Evolutionary conservation across 2,797 vertebrate species (phyloP).

Genomic region (Pseudochirops cupreus): DNA sequence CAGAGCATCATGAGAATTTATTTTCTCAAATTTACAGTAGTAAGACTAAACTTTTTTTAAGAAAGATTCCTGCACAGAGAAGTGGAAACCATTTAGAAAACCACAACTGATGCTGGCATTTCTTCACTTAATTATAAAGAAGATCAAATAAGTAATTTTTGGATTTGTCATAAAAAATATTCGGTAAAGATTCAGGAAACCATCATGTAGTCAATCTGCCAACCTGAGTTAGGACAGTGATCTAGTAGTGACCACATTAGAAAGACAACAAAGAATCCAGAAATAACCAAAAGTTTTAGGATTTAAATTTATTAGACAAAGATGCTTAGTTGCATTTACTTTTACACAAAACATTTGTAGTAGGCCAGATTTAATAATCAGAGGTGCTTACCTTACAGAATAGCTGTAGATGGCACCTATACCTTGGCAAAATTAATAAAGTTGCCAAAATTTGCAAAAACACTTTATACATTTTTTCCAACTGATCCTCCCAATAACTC

Average conservation of each 20-base stretch:
- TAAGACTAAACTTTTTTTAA: slow-evolving; percentile 17
- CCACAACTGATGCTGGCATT: not conserved
- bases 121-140: slow-evolving; percentile 41
- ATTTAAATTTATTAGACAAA: slow-evolving; percentile 42
- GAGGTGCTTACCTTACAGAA: slow-evolving; percentile 2
- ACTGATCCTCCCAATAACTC: not conserved
- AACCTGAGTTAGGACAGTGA: not conserved
- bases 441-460: not conserved
- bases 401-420: not conserved
- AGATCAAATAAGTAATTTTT: slow-evolving; percentile 26
- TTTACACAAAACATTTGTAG: slow-evolving; percentile 28
- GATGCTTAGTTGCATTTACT: slow-evolving; percentile 23
- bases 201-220: slow-evolving; percentile 7
- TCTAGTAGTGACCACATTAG: slow-evolving; percentile 12
- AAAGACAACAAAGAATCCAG: slow-evolving; percentile 17
- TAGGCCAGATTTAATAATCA: slow-evolving; percentile 18
- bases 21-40: slow-evolving; percentile 38
- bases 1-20: not conserved
- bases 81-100: slow-evolving; percentile 25
- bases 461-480: not conserved
- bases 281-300: slow-evolving; percentile 19
- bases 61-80: not conserved
- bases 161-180: slow-evolving; percentile 40
- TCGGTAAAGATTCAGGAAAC: slow-evolving; percentile 43
- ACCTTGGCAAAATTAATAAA: not conserved